These are phyloP conservation scores for Pogonocherus hispidulus DNA, from an alignment of 2,888 invertebrate species.

Conservation along the genomic window DNA sequence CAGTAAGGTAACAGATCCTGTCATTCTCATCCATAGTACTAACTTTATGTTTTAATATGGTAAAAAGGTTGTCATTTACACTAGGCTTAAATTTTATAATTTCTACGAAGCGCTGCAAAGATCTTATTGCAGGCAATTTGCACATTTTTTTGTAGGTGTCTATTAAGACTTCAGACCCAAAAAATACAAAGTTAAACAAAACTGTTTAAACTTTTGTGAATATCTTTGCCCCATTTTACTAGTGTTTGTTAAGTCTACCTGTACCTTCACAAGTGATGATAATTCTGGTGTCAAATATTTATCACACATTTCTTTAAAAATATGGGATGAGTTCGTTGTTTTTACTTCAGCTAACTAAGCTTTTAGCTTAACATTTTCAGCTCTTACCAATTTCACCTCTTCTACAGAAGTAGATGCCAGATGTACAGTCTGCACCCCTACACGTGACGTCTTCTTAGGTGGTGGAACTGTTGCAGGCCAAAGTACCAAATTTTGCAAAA, in stretches of 20 bases:
- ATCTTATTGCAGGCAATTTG: background rate
- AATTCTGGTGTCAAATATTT: background rate
- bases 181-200: conserved; percentile 6
- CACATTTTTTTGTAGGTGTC: background rate
- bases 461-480: background rate
- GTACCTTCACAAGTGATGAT: background rate
- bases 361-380: background rate
- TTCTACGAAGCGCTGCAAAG: conserved; percentile 1
- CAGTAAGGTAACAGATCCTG: background rate
- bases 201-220: background rate
- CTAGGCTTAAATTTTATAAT: conserved; percentile 1
- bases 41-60: background rate
- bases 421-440: background rate
- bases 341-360: background rate
- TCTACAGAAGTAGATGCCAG: background rate
- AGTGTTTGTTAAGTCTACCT: background rate
- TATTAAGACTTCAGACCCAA: background rate
- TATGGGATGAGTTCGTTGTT: background rate
- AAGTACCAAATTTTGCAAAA: conserved; percentile 1
- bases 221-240: background rate
- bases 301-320: background rate
- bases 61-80: background rate
- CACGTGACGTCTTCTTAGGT: background rate
- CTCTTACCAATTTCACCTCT: background rate
- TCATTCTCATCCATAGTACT: background rate